Evolutionary conservation across 2,888 invertebrate species (phyloP), one percentile per base, ranked within the genome.

Genomic region (Campopleginae sp.): DNA sequence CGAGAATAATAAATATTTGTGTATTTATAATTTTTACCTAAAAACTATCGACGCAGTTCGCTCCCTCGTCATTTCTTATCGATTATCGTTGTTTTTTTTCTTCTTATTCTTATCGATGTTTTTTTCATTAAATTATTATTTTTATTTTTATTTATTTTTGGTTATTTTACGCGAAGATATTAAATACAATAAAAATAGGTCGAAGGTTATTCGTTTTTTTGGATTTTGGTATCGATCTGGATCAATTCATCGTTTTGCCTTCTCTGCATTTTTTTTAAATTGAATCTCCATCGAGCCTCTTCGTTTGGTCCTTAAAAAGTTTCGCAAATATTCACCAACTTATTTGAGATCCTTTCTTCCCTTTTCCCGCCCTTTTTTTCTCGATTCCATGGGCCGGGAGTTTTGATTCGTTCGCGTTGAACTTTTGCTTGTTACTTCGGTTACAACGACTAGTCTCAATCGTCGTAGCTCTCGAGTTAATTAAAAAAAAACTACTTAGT

Each of bases 111-210:
- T 27, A 48, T 23, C 23, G 14, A 33, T 63, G 4, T 66, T 14
- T 10, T 31, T 42, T 75, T 76, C 51, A 65, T 78, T 66, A 42
- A 42, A 75, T 71, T 71, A 78, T 23, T 61, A 33, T 63, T 33
- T n/a, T 33, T 17, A 33, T 33, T n/a, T n/a, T 65, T 65, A 71
- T 38, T 84, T 80, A 17, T 42, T 82, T 87, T 85, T 86, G 87
- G 82, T 58, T 27, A 58, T 14, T 58, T 58, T 88, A 87, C 86
- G 82, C 86, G 86, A 87, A 86, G 86, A 27, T 84, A 86, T 81
- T 86, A 80, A 84, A 84, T 87, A 87, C 82, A 84, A 74, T 87
- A 86, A 87, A 82, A 88, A 83, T 80, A 87, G 77, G 71, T 88
- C 80, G 58, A 63, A 76, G 77, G 48, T 84, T 72, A 77, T 61